Conservation (phyloP, 2,888 invertebrate genomes). For the Lithosia quadra region DNA sequence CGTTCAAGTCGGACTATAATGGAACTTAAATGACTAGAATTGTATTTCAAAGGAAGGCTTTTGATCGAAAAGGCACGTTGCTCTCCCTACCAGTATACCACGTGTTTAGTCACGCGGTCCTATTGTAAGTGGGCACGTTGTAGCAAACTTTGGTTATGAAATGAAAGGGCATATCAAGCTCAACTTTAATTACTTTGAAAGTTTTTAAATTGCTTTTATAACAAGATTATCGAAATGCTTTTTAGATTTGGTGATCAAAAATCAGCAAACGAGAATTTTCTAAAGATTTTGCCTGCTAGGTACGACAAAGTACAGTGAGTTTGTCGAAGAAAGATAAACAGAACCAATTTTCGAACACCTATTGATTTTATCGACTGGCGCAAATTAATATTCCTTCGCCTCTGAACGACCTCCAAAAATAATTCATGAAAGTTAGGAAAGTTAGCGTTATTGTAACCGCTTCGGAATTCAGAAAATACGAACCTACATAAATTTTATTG, state of each 20-base stretch:
- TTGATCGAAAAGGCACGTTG: slow-evolving; percentile 53
- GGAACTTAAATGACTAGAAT: not conserved
- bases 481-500: not conserved
- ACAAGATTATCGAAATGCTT: not conserved
- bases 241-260: not conserved
- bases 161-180: not conserved
- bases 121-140: slow-evolving; percentile 40
- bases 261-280: not conserved
- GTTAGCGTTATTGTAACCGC: not conserved
- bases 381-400: slow-evolving; percentile 4
- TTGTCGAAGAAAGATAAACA: not conserved
- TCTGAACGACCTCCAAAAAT: slow-evolving; percentile 1
- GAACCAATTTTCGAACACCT: not conserved
- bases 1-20: not conserved
- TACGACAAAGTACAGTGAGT: not conserved
- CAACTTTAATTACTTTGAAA: not conserved
- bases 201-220: not conserved
- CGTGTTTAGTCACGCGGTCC: slow-evolving; percentile 61
- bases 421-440: not conserved
- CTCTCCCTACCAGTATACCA: slow-evolving; percentile 40
- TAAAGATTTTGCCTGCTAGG: not conserved
- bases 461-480: not conserved
- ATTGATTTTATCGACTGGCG: not conserved
- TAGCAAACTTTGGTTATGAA: slow-evolving; percentile 20
- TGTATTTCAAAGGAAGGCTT: slow-evolving; percentile 30